Conservation (phyloP, 2,797 vertebrate genomes). For the Tenualosa ilisha region DNA sequence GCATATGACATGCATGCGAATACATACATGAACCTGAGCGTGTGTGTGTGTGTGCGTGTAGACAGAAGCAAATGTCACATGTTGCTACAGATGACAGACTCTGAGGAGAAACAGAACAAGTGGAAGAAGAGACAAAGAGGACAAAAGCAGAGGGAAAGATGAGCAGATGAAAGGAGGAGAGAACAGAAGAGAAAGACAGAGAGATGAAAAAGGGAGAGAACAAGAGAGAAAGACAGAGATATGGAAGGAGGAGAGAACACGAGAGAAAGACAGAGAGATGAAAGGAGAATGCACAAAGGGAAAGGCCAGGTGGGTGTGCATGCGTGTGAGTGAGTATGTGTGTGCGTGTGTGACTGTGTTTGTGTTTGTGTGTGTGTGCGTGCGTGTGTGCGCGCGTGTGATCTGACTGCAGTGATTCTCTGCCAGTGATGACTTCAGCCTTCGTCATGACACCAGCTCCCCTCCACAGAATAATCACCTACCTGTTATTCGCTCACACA, state of each 20-base stretch:
- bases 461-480: not conserved
- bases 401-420: not conserved
- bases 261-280: conserved; percentile 33
- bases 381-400: not conserved
- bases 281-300: not conserved
- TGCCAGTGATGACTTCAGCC: not conserved
- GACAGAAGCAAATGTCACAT: not conserved
- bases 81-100: not conserved
- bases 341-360: no score
- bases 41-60: not conserved
- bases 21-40: no score
- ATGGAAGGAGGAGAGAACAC: conserved; percentile 27
- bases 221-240: not conserved
- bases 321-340: no score
- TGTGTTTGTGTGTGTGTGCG: no score
- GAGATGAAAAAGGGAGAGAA: not conserved
- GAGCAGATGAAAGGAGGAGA: conserved; percentile 38
- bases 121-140: not conserved
- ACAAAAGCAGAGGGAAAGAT: conserved; percentile 36
- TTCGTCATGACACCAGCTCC: not conserved
- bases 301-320: not conserved
- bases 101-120: not conserved
- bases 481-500: no score
- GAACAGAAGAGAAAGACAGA: not conserved
- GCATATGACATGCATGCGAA: no score